Percentiles rank a stretch among this genome's conserved stretches.
Evolutionary conservation across 2,113 vertebrate genomes (phyloP).

Genomic region (Tenebrosternarchus preto): DNA sequence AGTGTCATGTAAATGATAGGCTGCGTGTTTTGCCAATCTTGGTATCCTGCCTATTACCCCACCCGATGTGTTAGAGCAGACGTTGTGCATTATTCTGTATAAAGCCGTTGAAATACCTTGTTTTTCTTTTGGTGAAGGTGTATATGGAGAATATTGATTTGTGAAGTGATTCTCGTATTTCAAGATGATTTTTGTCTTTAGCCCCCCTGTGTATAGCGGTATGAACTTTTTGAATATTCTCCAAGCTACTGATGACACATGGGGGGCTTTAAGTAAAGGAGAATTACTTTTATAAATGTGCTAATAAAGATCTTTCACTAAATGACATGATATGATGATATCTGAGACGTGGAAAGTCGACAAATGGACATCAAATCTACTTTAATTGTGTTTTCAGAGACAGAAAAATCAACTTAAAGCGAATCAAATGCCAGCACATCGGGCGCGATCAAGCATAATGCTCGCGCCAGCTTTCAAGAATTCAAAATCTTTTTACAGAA

Average conservation of each 20-base stretch:
- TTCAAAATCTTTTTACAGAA: too few relatives aligned
- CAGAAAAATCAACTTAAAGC: not conserved
- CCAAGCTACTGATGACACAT: constrained; percentile 55
- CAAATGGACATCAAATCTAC: not conserved
- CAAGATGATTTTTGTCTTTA: constrained; percentile 68
- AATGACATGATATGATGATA: constrained; percentile 45
- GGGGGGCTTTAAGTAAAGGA: constrained; percentile 71
- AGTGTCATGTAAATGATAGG: constrained; percentile 22
- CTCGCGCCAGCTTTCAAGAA: too few relatives aligned
- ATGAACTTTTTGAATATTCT: constrained; percentile 61
- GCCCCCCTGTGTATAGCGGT: constrained; percentile 56
- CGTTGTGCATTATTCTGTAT: constrained; percentile 73
- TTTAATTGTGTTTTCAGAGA: not conserved
- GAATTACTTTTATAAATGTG: constrained; percentile 91
- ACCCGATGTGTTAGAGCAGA: constrained; percentile 70
- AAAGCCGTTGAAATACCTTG: constrained; percentile 75
- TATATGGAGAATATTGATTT: constrained; percentile 93
- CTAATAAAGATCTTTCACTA: constrained; percentile 96
- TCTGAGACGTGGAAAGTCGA: not conserved
- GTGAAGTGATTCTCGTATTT: constrained; percentile 90
- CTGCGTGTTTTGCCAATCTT: constrained; percentile 16
- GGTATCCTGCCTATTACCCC: constrained; percentile 54
- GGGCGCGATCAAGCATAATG: not conserved
- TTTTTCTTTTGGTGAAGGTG: constrained; percentile 88
- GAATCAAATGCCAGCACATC: too few relatives aligned